Base-by-base conservation (phyloP, 2,888 invertebrate species). In the Entomobrya multifasciata region DNA sequence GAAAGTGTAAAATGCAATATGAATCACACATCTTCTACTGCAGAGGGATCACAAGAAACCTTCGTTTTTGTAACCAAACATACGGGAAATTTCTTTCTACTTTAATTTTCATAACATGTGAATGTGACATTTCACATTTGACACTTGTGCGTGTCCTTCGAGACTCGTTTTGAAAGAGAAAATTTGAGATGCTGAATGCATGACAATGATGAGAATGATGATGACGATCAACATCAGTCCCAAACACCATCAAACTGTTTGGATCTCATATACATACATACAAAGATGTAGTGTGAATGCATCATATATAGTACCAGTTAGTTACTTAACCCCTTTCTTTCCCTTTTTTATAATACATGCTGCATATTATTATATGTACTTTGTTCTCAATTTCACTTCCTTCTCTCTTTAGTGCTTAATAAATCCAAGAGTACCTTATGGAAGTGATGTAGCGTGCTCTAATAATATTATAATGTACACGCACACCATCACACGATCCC, bases 401-500 rank as follows among this genome's bases (percentile, higher is more conserved):
- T 84, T 70, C 78, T 85, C 85, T 85, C 78, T 85, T 85, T 85
- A 85, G 78, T 78, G 85, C 85, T 85, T 85, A 85, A 85, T 85
- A 85, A 85, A 85, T 85, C 85, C 72, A 85, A 44, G 49, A 84
- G 85, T 79, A 85, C 85, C 85, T 85, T 85, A 85, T 85, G 85
- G 57, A 85, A 78, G 70, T 85, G 85, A 85, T 85, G 85, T 78
- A 85, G 70, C 77, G 67, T 57, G 55, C 70, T 27, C 41, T 77
- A 78, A 85, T 78, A 84, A 78, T 78, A 84, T 78, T 85, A 85
- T 85, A 85, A 78, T 78, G 60, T 85, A 20, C 55, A 55, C 55
- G 55, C 74, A 72, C 74, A 76, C 55, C 74, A 44, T 36, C 57
- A 78, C 57, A 78, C 47, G 78, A 79, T 77, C 84, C 84, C 84